Evolutionary conservation across 64 coral and sea anemone genomes (phyloP).

Genomic region (Porites australiensis): DNA sequence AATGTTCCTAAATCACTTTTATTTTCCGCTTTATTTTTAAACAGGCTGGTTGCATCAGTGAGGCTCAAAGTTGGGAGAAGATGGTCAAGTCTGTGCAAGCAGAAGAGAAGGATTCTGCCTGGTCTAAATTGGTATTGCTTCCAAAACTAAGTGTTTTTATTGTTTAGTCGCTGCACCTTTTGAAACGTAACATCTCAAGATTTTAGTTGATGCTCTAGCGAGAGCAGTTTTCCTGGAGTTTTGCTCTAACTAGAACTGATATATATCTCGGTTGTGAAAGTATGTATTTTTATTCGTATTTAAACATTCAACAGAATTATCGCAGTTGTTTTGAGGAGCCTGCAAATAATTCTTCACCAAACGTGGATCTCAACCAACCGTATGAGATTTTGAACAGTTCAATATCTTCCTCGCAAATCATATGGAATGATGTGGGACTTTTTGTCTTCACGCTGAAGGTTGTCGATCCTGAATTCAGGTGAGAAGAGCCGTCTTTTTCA

Average conservation of each 20-base stretch:
- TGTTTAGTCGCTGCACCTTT: background rate
- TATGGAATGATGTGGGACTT: conserved; percentile 67
- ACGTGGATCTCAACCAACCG: conserved; percentile 42
- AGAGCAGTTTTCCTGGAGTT: no score
- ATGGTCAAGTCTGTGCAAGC: conserved; percentile 36
- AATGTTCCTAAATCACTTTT: background rate
- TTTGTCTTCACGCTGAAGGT: conserved; percentile 79
- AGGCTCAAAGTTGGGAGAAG: conserved; percentile 63
- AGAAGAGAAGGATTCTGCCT: conserved; percentile 46
- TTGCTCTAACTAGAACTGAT: background rate
- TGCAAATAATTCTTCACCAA: background rate
- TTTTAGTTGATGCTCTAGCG: no score
- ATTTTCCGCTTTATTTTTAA: background rate
- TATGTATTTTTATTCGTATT: background rate
- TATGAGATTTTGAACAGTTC: conserved; percentile 86
- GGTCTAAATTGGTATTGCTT: conserved; percentile 68
- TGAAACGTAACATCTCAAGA: background rate
- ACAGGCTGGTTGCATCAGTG: conserved; percentile 75
- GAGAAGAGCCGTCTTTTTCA: background rate
- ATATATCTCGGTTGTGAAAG: background rate
- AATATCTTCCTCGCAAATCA: conserved; percentile 45
- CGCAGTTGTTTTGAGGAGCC: conserved; percentile 69
- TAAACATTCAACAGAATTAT: conserved; percentile 49
- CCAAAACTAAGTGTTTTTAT: background rate
- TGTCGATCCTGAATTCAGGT: conserved; percentile 22